Evolutionary conservation across 2,113 vertebrate genomes (phyloP), one percentile per base, ranked within the genome.

Genomic region (Sprattus sprattus): DNA sequence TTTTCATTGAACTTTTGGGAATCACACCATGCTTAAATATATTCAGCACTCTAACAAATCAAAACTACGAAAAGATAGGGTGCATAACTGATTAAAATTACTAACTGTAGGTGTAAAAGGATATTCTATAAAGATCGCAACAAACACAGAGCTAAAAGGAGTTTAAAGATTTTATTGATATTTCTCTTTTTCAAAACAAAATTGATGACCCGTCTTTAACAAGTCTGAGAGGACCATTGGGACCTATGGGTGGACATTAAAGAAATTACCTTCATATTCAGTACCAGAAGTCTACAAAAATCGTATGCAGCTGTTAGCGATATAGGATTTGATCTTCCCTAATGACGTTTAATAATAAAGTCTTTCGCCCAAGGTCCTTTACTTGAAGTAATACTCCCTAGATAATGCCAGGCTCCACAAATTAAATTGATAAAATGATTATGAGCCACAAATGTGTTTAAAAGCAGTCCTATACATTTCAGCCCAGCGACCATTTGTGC

Each of bases 141-240:
- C 54, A 60, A 60, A 6, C 20, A 20, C 18, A 18, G 54, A 22
- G 2, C 54, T 39, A 78, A 39, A 39, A 39, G 28, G 11, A 13
- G 2, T 15, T 32, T 39, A 39, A 28, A 83, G 25, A 75, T 32
- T 78, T 78, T 78, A 39, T 78, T 32, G 71, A 78, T 39, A 15
- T 78, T 39, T 90, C 86, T 92, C 91, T 95, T 95, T 95, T 95
- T 95, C 94, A 95, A 88, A 45, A 82, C 64, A 44, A 46, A 83
- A 84, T 49, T 54, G 84, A 88, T 85, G 49, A 88, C 83, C 86
- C 88, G 81, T 82, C 88, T 88, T 81, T 84, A 88, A 83, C 81
- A 60, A 89, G 88, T 91, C 67, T 45, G 13, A 7, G 64, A 84
- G 82, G 44, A 80, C 81, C 45, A 84, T 81, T 81, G 60, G 46